phyloP scores from a whole-genome alignment of 2,797 vertebrate genomes.

The Falco columbarius region DNA sequence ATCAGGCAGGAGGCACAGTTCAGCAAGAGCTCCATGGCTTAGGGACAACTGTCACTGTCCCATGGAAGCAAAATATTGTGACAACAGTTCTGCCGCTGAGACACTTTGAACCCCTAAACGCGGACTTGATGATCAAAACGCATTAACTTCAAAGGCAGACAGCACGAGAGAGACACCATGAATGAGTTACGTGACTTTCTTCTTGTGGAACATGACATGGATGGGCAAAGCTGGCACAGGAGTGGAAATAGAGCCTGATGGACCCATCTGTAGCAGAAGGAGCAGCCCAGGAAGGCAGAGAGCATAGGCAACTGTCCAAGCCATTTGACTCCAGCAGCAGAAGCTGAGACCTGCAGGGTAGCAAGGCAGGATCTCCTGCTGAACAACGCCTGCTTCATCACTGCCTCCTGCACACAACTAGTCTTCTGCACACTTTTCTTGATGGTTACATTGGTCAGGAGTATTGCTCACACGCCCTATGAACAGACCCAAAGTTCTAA shows the following conservation, averaged over 20 bases:
- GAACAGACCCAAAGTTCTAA: neutral
- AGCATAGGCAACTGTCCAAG: neutral
- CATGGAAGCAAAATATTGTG: neutral
- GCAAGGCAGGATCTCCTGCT: neutral
- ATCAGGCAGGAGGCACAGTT: neutral
- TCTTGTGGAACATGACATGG: accelerated
- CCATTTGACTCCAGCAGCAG: neutral
- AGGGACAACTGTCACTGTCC: neutral
- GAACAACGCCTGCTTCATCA: neutral
- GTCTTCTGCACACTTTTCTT: neutral
- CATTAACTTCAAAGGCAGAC: neutral
- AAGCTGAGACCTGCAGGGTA: neutral
- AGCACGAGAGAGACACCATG: neutral
- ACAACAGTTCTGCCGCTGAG: neutral
- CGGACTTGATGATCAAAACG: accelerated
- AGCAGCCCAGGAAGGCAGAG: neutral
- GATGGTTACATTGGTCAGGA: neutral
- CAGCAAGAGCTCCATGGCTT: neutral
- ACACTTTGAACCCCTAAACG: neutral
- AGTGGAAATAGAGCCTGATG: neutral
- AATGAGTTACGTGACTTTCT: neutral
- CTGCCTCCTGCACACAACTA: neutral
- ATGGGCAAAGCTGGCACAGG: neutral
- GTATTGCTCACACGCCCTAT: accelerated
- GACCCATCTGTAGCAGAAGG: neutral